A percentile compares a stretch with the other conserved stretches of the same genome.
These are phyloP conservation scores for Coptotermes formosanus DNA, from an alignment of 1,140 invertebrate genomes.

Conservation along the genomic window DNA sequence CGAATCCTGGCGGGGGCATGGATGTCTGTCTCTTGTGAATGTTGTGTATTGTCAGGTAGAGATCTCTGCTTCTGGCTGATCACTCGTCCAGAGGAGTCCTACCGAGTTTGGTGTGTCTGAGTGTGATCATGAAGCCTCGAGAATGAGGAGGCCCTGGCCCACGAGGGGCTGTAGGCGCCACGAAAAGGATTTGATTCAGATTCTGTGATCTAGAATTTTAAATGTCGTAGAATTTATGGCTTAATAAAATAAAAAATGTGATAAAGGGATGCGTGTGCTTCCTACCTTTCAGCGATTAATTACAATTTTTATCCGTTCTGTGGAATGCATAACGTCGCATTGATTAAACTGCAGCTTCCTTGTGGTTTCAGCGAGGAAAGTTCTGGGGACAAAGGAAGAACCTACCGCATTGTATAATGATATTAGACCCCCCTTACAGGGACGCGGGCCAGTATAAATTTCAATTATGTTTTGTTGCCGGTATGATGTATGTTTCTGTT, in stretches of 20 bases:
- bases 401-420: background rate
- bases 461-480: background rate
- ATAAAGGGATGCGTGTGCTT: background rate
- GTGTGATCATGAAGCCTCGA: no score
- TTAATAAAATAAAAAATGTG: background rate
- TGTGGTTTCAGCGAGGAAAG: background rate
- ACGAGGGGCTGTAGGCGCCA: no score
- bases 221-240: background rate
- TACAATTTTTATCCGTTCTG: background rate
- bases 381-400: constrained; percentile 11
- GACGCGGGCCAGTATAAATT: constrained; percentile 4
- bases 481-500: background rate
- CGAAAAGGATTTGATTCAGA: background rate
- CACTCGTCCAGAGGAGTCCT: no score
- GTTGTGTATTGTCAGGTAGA: no score
- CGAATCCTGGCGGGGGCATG: no score
- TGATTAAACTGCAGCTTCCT: constrained; percentile 9
- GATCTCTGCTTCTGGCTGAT: no score
- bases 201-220: background rate
- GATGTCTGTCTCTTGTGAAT: no score
- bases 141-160: no score
- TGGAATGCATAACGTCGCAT: background rate
- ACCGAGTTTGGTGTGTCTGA: no score
- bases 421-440: constrained; percentile 2
- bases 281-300: background rate